phyloP scores from a whole-genome alignment of 2,113 vertebrate species.

The Carlito syrichta region DNA sequence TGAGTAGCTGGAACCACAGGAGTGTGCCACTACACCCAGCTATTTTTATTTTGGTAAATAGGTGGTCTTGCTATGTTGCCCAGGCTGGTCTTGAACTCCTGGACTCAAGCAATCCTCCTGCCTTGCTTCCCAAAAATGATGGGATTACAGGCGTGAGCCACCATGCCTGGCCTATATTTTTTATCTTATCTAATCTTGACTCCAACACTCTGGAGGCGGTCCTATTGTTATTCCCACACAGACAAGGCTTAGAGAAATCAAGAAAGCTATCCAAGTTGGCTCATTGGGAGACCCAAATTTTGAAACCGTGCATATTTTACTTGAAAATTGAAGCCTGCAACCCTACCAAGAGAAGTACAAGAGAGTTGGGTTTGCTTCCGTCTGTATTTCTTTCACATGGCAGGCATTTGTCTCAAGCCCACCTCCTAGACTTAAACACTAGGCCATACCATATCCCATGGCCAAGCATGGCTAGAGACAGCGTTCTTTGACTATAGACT shows the following conservation, averaged over 20 bases:
- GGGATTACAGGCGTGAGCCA: too few relatives aligned
- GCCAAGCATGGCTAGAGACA: background rate
- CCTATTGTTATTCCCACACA: background rate
- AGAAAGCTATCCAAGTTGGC: background rate
- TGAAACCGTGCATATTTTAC: background rate
- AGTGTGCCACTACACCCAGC: background rate
- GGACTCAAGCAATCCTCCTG: too few relatives aligned
- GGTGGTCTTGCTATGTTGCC: background rate
- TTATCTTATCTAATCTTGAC: background rate
- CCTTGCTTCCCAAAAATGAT: too few relatives aligned
- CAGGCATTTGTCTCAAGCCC: background rate
- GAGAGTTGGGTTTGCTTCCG: fast-evolving
- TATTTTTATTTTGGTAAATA: background rate
- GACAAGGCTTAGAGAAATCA: background rate
- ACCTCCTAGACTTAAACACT: background rate
- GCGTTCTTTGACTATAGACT: background rate
- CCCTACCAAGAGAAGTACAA: background rate
- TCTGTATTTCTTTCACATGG: fast-evolving
- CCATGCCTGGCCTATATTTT: background rate
- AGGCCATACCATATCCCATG: background rate
- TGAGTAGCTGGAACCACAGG: background rate
- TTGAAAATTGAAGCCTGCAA: background rate
- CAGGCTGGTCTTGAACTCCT: background rate
- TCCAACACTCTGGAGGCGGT: background rate
- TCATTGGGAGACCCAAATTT: background rate